Conservation (phyloP, 2,113 vertebrate genomes). For the Calyptommatus sinebrachiatus region DNA sequence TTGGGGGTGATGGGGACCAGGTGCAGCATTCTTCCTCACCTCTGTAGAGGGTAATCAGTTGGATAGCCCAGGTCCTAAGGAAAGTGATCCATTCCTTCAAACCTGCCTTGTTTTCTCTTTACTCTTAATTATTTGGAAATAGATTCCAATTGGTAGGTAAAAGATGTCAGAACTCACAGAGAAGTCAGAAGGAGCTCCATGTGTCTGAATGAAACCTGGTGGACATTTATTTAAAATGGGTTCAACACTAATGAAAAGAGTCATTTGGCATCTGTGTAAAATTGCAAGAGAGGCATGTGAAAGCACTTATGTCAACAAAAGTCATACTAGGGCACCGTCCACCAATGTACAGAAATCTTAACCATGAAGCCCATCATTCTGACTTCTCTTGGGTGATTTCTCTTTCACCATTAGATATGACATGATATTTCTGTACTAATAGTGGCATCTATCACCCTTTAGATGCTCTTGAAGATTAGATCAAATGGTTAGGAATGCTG, state of each 20-base stretch:
- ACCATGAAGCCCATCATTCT: background rate
- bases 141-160: constrained; percentile 27
- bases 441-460: background rate
- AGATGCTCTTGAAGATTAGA: background rate
- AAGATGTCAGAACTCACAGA: constrained; percentile 35
- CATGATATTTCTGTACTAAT: background rate
- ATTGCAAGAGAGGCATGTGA: background rate
- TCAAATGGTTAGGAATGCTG: constrained; percentile 10
- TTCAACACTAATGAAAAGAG: background rate
- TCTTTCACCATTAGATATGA: background rate
- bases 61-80: background rate
- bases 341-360: background rate
- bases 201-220: constrained; percentile 28
- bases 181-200: constrained; percentile 18
- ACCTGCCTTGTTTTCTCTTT: background rate
- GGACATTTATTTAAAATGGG: constrained; percentile 5
- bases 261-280: background rate
- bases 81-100: constrained; percentile 1
- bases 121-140: constrained; percentile 11
- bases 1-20: constrained; percentile 11
- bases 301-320: constrained; percentile 17
- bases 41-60: background rate
- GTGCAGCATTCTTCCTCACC: constrained; percentile 9
- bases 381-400: background rate
- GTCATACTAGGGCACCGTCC: constrained; percentile 10